These are phyloP conservation scores for Dufourea novaeangliae DNA, from an alignment of 1,140 invertebrate genomes.

Conservation along the genomic window DNA sequence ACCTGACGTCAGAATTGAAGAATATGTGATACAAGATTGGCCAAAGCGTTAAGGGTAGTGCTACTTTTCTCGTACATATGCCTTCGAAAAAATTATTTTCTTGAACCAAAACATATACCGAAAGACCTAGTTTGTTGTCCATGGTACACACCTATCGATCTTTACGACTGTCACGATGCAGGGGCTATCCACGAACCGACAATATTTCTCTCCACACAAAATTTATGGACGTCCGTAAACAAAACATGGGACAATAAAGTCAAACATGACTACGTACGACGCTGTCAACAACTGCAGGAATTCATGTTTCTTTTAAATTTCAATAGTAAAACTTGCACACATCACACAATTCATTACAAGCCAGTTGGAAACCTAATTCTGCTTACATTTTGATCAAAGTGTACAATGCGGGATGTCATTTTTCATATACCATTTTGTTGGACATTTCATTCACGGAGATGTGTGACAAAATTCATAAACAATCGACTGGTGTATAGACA, in stretches of 20 bases:
- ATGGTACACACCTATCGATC: not conserved
- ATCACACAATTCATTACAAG: not conserved
- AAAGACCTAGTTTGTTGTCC: too few relatives aligned
- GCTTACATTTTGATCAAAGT: not conserved
- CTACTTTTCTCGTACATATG: not conserved
- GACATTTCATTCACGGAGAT: not conserved
- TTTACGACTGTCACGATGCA: not conserved
- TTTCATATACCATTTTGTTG: not conserved
- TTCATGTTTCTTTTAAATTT: too few relatives aligned
- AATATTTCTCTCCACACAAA: not conserved
- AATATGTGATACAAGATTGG: not conserved
- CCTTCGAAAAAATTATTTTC: not conserved
- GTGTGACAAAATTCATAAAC: not conserved
- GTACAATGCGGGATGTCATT: not conserved
- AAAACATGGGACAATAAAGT: not conserved
- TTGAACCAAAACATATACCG: not conserved
- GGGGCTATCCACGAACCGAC: not conserved
- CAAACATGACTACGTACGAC: not conserved
- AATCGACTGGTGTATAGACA: accelerated
- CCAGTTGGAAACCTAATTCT: not conserved
- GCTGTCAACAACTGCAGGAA: not conserved
- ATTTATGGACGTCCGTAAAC: not conserved
- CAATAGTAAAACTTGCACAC: too few relatives aligned
- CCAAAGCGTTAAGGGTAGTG: not conserved
- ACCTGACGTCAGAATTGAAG: conserved; percentile 9